Evolutionary conservation across 1,140 invertebrate genomes (phyloP).

Genomic region (Saccostrea glomerata): DNA sequence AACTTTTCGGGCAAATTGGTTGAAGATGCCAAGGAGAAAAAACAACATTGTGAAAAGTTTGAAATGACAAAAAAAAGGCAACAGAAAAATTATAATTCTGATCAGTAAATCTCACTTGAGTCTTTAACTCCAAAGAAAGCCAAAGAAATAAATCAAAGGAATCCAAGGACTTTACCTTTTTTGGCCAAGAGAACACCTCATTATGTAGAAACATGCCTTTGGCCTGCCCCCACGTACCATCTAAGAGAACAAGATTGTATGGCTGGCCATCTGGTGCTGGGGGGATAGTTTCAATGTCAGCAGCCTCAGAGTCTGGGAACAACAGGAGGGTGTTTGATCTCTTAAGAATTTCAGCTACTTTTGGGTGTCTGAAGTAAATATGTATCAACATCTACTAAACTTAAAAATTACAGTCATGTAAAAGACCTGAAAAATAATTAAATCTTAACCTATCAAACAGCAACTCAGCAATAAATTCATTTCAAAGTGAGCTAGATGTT

Average conservation of each 20-base stretch:
- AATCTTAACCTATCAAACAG: not conserved
- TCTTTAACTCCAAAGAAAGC: not conserved
- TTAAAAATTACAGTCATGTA: not conserved
- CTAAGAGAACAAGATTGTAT: constrained; percentile 92
- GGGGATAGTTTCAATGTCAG: constrained; percentile 82
- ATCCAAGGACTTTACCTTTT: constrained; percentile 69
- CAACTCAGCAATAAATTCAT: not conserved
- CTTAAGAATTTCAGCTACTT: constrained; percentile 84
- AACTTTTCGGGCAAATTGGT: no score
- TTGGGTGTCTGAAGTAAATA: constrained; percentile 82
- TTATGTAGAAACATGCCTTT: constrained; percentile 82
- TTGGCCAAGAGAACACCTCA: constrained; percentile 74
- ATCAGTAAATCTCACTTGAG: no score
- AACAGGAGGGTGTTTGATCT: constrained; percentile 88
- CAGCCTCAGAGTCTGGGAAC: constrained; percentile 89
- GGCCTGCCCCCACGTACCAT: constrained; percentile 97
- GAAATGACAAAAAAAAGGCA: no score
- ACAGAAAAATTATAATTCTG: no score
- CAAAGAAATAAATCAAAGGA: no score
- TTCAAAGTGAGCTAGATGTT: not conserved
- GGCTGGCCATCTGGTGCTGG: constrained; percentile 56
- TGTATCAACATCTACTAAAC: not conserved
- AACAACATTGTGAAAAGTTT: not conserved
- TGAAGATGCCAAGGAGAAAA: not conserved
- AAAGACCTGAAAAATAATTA: not conserved